Percentiles rank a stretch among this genome's conserved stretches.
Conservation (phyloP, 2,113 vertebrate genomes). For the Ammodytes marinus region DNA sequence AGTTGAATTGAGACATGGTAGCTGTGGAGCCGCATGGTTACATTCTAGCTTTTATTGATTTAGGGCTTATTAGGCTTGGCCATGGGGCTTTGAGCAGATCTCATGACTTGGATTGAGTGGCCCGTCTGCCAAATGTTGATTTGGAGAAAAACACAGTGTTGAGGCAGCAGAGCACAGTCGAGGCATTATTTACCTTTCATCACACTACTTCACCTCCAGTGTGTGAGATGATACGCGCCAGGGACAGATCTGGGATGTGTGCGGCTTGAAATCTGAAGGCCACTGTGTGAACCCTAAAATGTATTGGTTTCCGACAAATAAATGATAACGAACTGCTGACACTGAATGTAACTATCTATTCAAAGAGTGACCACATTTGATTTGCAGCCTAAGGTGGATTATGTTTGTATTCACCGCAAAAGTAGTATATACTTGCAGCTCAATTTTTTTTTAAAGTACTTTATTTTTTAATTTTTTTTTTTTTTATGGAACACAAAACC, state of each 20-base stretch:
- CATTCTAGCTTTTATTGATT: conserved; percentile 45
- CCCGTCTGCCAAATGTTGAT: conserved; percentile 59
- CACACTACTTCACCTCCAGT: conserved; percentile 2
- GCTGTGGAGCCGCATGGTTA: conserved; percentile 17
- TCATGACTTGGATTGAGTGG: conserved; percentile 67
- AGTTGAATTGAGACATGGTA: not conserved
- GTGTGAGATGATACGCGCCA: conserved; percentile 21
- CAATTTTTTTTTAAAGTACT: too few relatives aligned
- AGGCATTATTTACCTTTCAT: conserved; percentile 32
- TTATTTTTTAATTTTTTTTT: too few relatives aligned
- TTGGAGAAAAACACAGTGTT: conserved; percentile 42
- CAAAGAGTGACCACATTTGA: not conserved
- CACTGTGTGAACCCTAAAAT: not conserved
- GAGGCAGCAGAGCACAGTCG: conserved; percentile 21
- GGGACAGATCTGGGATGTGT: not conserved
- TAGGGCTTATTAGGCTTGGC: conserved; percentile 26
- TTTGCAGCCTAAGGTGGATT: not conserved
- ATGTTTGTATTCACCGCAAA: not conserved
- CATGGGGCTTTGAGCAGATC: conserved; percentile 37
- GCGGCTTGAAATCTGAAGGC: not conserved
- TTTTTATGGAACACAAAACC: too few relatives aligned
- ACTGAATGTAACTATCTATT: not conserved
- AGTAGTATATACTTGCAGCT: not conserved
- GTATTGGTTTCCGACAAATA: not conserved
- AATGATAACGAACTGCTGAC: not conserved